Conservation (phyloP, 2,888 invertebrate species). For the Nipponacmea schrenckii region DNA sequence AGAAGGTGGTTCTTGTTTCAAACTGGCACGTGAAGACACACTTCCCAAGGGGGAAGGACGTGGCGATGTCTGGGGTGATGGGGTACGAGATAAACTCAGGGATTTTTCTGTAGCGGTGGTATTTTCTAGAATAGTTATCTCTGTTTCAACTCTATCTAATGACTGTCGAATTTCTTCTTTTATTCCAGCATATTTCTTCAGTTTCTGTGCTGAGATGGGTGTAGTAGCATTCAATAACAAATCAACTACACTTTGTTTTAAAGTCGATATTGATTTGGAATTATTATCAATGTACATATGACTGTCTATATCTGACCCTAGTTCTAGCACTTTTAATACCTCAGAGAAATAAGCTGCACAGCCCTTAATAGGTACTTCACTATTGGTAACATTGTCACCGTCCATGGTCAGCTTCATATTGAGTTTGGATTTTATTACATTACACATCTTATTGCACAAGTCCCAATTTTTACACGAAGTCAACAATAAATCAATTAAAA, state of each 20-base stretch:
- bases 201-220: conserved; percentile 36
- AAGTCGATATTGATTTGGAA: conserved; percentile 21
- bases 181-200: conserved; percentile 33
- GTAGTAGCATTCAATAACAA: conserved; percentile 40
- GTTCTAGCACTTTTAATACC: conserved; percentile 39
- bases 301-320: conserved; percentile 32
- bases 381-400: background rate
- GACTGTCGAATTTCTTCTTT: conserved; percentile 35
- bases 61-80: conserved; percentile 13
- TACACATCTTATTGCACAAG: conserved; percentile 53
- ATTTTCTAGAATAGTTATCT: conserved; percentile 18
- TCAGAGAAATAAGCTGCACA: conserved; percentile 33
- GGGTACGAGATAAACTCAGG: conserved; percentile 15
- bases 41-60: conserved; percentile 15
- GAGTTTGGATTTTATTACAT: conserved; percentile 42
- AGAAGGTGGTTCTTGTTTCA: conserved; percentile 34
- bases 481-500: conserved; percentile 58
- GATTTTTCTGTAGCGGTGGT: conserved; percentile 9
- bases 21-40: conserved; percentile 1
- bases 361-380: conserved; percentile 30
- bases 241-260: conserved; percentile 42
- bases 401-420: conserved; percentile 15
- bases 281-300: background rate
- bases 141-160: conserved; percentile 34
- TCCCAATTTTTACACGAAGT: conserved; percentile 53